These are phyloP conservation scores for Caradrina kadenii DNA, from an alignment of 2,888 invertebrate genomes.

Conservation along the genomic window DNA sequence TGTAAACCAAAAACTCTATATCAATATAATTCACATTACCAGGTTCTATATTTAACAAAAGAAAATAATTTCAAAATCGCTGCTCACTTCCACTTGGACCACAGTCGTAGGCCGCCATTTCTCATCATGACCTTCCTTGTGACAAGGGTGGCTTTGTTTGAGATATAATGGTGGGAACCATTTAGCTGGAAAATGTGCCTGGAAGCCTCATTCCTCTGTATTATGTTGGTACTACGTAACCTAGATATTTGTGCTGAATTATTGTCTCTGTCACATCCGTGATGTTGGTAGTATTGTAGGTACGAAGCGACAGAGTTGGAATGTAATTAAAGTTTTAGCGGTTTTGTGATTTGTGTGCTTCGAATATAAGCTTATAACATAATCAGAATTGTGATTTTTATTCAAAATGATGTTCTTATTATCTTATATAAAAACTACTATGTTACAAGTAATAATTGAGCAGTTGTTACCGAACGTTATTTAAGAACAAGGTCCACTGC, in stretches of 20 bases:
- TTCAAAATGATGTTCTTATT: too few species aligned
- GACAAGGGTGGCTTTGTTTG: constrained; percentile 85
- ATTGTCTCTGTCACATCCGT: constrained; percentile 50
- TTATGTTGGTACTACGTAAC: constrained; percentile 59
- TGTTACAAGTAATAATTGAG: too few species aligned
- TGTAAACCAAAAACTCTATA: too few species aligned
- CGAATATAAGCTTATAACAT: background rate
- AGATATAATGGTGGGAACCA: constrained; percentile 82
- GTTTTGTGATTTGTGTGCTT: background rate
- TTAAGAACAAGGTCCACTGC: too few species aligned
- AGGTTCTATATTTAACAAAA: background rate
- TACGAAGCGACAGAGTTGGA: constrained; percentile 2
- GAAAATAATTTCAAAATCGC: constrained; percentile 8
- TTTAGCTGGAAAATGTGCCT: constrained; percentile 81
- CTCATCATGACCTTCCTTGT: constrained; percentile 83
- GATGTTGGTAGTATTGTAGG: constrained; percentile 28
- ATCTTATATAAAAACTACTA: too few species aligned
- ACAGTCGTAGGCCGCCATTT: constrained; percentile 73
- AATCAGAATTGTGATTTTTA: background rate
- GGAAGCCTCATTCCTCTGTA: constrained; percentile 70
- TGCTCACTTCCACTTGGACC: constrained; percentile 54
- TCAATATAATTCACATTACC: background rate
- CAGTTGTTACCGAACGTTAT: too few species aligned
- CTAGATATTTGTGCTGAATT: constrained; percentile 59
- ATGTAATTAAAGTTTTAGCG: constrained; percentile 15